A percentile compares a stretch with the other conserved stretches of the same genome.
These are phyloP conservation scores for Oscheius sp. DNA, from an alignment of 2,888 invertebrate genomes.

Conservation along the genomic window DNA sequence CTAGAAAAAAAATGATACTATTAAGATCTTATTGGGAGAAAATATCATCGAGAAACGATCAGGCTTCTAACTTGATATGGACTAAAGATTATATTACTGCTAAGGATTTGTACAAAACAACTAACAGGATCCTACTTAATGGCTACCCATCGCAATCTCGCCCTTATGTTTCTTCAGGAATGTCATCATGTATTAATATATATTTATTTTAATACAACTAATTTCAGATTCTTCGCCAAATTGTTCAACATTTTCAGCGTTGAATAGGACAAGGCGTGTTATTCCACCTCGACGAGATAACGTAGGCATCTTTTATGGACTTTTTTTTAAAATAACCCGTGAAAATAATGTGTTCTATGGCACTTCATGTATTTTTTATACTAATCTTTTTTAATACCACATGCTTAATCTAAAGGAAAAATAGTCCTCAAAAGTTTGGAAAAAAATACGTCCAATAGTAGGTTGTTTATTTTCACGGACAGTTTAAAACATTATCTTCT, in stretches of 20 bases:
- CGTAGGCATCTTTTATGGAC: too few relatives aligned
- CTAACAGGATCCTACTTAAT: background rate
- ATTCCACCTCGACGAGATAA: background rate
- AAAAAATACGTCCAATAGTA: too few relatives aligned
- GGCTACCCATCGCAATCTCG: too few relatives aligned
- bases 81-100: background rate
- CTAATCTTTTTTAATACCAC: too few relatives aligned
- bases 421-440: too few relatives aligned
- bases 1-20: background rate
- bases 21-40: conserved; percentile 9
- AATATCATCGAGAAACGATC: background rate
- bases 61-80: background rate
- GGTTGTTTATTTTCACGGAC: too few relatives aligned
- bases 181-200: background rate
- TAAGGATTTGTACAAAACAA: background rate
- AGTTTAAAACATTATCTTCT: too few relatives aligned
- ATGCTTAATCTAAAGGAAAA: too few relatives aligned
- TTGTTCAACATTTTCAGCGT: background rate
- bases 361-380: too few relatives aligned
- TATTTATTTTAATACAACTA: background rate
- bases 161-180: background rate
- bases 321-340: too few relatives aligned
- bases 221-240: background rate
- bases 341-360: too few relatives aligned
- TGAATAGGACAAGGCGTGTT: background rate